phyloP scores from a whole-genome alignment of 2,797 vertebrate species.

The Pipistrellus nathusii region DNA sequence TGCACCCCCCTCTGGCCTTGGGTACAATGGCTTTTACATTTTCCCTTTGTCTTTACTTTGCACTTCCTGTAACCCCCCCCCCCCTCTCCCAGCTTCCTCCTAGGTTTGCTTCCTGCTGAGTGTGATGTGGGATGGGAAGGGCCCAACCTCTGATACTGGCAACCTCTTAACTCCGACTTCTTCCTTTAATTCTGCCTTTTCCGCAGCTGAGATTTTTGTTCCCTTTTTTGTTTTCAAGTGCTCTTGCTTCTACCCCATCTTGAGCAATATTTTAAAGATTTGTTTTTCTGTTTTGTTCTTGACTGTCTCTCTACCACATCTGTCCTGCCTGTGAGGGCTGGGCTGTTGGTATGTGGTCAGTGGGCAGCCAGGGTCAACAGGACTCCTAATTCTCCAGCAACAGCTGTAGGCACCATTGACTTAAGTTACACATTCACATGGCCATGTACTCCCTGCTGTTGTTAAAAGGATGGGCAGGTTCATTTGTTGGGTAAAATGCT shows the following conservation, averaged over 20 bases:
- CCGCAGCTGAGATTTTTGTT: neutral
- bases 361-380: neutral
- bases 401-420: neutral
- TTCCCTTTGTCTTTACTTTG: neutral
- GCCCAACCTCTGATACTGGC: neutral
- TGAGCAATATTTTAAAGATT: neutral
- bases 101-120: neutral
- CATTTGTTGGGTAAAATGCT: neutral
- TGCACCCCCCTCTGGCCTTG: neutral
- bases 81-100: neutral
- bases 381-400: neutral
- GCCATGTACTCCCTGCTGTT: neutral
- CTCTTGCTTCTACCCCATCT: neutral
- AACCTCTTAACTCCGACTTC: neutral
- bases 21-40: neutral
- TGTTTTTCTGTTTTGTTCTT: conserved; percentile 1
- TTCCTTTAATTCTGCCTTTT: neutral
- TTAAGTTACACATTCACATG: neutral
- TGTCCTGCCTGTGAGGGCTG: neutral
- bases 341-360: neutral
- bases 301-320: neutral
- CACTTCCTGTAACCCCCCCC: neutral
- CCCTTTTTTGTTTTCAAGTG: neutral
- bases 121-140: neutral
- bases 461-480: neutral